Evolutionary conservation across 2,797 vertebrate species (phyloP).

Genomic region (Ciconia nigra): DNA sequence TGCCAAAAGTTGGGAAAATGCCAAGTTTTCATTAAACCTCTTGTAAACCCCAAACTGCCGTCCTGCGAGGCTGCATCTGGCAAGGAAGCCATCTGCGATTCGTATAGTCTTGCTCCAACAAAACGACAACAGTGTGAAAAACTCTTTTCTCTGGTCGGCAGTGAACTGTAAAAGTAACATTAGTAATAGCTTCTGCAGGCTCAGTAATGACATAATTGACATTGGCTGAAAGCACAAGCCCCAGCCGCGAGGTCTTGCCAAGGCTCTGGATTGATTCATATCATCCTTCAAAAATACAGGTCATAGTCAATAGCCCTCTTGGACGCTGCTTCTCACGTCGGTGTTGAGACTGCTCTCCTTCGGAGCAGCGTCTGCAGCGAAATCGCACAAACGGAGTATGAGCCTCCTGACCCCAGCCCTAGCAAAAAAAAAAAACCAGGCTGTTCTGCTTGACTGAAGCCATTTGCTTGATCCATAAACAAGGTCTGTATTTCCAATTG

Average conservation of each 20-base stretch:
- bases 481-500: conserved; percentile 42
- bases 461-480: conserved; percentile 39
- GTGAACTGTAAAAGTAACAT: conserved; percentile 80
- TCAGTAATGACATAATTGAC: conserved; percentile 77
- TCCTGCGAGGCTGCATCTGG: conserved; percentile 75
- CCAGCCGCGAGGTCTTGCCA: conserved; percentile 51
- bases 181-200: conserved; percentile 81
- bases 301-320: conserved; percentile 28
- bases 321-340: not conserved
- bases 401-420: not conserved
- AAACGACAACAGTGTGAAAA: conserved; percentile 80
- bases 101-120: conserved; percentile 76
- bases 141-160: conserved; percentile 77
- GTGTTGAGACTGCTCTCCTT: not conserved
- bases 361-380: not conserved
- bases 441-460: conserved; percentile 16
- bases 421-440: not conserved
- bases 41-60: conserved; percentile 74
- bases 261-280: conserved; percentile 64
- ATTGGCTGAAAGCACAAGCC: conserved; percentile 67
- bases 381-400: not conserved
- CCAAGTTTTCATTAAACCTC: conserved; percentile 81
- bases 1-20: conserved; percentile 64
- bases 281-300: conserved; percentile 58
- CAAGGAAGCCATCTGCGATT: conserved; percentile 79